Evolutionary conservation across 2,888 invertebrate genomes (phyloP).

Genomic region (Scrobipalpa costella): DNA sequence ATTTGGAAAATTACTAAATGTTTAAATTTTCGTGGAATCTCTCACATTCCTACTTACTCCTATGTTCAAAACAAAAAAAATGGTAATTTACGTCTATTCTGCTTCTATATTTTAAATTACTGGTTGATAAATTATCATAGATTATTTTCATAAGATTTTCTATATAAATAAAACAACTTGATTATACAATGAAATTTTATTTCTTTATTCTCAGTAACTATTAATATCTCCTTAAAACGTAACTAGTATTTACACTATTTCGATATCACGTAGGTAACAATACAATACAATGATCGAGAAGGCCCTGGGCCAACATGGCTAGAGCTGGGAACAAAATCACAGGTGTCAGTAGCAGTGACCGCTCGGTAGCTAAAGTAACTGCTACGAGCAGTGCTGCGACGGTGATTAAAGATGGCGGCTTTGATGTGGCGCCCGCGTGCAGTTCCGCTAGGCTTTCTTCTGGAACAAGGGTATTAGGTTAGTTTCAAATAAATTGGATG

Average conservation of each 20-base stretch:
- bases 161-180: conserved; percentile 44
- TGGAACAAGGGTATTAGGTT: conserved; percentile 66
- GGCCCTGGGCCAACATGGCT: conserved; percentile 50
- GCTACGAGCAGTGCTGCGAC: conserved; percentile 48
- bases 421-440: conserved; percentile 60
- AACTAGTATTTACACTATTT: conserved; percentile 42
- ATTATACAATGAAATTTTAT: conserved; percentile 71
- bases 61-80: background rate
- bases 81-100: too few species aligned
- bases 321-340: conserved; percentile 52
- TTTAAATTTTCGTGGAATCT: too few species aligned
- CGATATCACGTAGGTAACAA: conserved; percentile 71
- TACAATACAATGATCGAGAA: conserved; percentile 49
- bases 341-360: conserved; percentile 46
- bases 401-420: conserved; percentile 52
- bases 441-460: conserved; percentile 78
- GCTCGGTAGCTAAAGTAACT: conserved; percentile 36
- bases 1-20: too few species aligned
- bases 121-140: too few species aligned
- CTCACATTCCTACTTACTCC: background rate
- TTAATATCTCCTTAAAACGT: conserved; percentile 38
- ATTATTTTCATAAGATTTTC: too few species aligned
- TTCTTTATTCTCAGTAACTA: conserved; percentile 68
- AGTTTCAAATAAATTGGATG: conserved; percentile 31
- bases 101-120: too few species aligned